These are phyloP conservation scores for Heliothis peltigera DNA, from an alignment of 2,888 invertebrate genomes.

Conservation along the genomic window DNA sequence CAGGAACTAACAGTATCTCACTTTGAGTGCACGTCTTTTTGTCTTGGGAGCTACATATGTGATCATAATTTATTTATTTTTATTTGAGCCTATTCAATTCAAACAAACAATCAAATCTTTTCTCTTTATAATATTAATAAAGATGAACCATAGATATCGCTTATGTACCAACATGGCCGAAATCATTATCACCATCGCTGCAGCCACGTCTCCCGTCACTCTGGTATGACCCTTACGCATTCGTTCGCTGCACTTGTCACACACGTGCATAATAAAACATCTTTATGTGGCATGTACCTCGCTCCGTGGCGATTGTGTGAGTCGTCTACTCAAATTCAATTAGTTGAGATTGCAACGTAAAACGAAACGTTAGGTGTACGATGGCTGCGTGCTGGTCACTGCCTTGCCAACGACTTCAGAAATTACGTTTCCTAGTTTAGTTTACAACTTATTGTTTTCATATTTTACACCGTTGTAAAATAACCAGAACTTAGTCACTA, in stretches of 20 bases:
- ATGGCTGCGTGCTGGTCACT: not conserved
- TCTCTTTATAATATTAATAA: no score
- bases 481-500: no score
- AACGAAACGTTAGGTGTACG: conserved; percentile 12
- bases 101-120: no score
- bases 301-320: conserved; percentile 40
- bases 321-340: conserved; percentile 54
- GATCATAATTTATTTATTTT: no score
- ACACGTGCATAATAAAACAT: conserved; percentile 63
- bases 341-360: conserved; percentile 49
- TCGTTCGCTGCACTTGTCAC: conserved; percentile 65
- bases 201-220: conserved; percentile 23
- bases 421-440: conserved; percentile 14
- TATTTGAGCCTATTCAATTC: no score
- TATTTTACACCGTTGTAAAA: not conserved
- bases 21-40: no score
- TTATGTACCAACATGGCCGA: no score
- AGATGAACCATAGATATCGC: no score
- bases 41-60: no score
- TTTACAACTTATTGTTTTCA: conserved; percentile 11
- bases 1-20: no score
- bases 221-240: conserved; percentile 16
- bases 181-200: not conserved
- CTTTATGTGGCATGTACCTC: conserved; percentile 58
- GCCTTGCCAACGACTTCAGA: conserved; percentile 7